Base-by-base conservation (phyloP, 2,888 invertebrate genomes). In the Alloscopus bannaensis region DNA sequence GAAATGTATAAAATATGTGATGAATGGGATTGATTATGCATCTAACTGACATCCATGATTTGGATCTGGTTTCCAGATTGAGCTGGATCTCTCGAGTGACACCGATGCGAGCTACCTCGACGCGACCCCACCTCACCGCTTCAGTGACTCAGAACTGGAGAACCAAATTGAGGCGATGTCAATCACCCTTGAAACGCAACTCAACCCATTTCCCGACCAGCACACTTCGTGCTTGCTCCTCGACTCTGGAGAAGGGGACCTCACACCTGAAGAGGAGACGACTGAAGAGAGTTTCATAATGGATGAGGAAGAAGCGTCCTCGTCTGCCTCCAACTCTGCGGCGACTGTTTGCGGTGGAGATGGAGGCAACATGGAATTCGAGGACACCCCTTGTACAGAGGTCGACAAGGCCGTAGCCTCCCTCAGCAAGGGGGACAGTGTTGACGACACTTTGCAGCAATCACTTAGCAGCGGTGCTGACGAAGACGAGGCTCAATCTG, bases 121-220 rank as follows among this genome's bases (percentile, higher is more conserved):
- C 29, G 84, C 84, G 4, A 81, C 82, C n/a, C 85, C 85, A 6
- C 85, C 85, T 3, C 82, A 83, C 59, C 66, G 85, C 3, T 83
- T 85, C 62, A 83, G 83, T 45, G 85, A 85, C 66, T 79, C 83
- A 0, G 85, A 85, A 62, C 68, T 84, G 22, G 85, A 84, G 20
- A 73, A 69, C n/a, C 82, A 81, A 52, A 83, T 85, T 31, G 85
- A 85, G 26, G 79, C 84, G 0, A 81, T 85, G 77, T 83, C 85
- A 4, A 81, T 85, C n/a, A 83, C 84, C 2, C 71, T 85, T 20
- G 83, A 85, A 62, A 83, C 82, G 13, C 60, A 40, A 50, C 68
- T 64, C 26, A 50, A 62, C 40, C 73, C 62, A 18, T 68, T 28
- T 70, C 81, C 60, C 55, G 77, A 59, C 36, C 65, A n/a, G 70